Evolutionary conservation across 2,797 vertebrate genomes (phyloP), one percentile per base, ranked within the genome.

Genomic region (Microhierax caerulescens): DNA sequence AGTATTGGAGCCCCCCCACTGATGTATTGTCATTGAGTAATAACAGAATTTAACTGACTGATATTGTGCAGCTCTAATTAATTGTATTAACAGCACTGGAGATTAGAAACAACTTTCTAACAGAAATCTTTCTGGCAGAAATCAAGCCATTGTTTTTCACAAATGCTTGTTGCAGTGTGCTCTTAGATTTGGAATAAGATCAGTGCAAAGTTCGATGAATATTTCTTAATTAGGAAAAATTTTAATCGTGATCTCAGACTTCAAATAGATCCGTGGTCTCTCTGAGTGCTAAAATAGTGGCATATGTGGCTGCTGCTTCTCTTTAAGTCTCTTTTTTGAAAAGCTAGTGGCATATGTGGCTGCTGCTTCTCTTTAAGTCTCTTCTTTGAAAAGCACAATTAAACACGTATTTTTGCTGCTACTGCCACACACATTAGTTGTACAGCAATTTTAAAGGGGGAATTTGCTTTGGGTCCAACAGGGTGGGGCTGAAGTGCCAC

Each of bases 91-190:
- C 93, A 92, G 75, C 79, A 79, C 9, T 91, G 28, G 30, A 24
- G 82, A 85, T 83, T 83, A 96, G 92, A 96, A 97, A 96, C 41
- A 43, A 43, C 47, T 94, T 96, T 73, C 73, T 75, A 75, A 61
- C 83, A 95, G 76, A 94, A 97, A 91, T 25, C 47, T 93, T 96
- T 73, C 73, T 75, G 74, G 59, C 81, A 95, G 78, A 94, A 97
- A 91, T 25, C 14, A 92, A 72, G 60, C 27, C 10, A 74, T 36
- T 85, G 41, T 73, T 80, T 93, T 95, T 91, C 84, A 90, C 24
- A 84, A 68, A 14, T 54, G 41, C 47, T 94, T 85, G 30, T 72
- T 95, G 47, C 72, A 76, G 7, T 6, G 4, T 45, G 41, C 10
- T 88, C 25, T 92, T 85, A 70, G 50, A 60, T 87, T 68, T 78